These are phyloP conservation scores for Brachionus plicatilis DNA, from an alignment of 1,140 invertebrate genomes.

Conservation along the genomic window DNA sequence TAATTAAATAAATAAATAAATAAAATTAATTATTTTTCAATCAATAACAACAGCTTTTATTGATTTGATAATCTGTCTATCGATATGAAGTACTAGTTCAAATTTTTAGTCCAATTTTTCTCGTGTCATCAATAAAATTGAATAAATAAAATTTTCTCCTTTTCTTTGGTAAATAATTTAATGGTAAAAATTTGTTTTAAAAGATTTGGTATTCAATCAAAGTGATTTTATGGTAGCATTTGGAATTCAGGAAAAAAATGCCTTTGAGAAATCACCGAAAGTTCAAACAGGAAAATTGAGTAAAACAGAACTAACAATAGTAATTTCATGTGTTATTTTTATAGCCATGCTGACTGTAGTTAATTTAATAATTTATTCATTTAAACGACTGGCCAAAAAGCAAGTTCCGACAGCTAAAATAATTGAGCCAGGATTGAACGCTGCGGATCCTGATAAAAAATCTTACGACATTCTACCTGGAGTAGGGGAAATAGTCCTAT, in stretches of 20 bases:
- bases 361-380: constrained; percentile 24
- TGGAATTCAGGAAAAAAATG: constrained; percentile 19
- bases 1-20: too few species aligned
- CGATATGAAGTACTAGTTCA: too few species aligned
- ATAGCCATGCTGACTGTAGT: neutral
- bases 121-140: too few species aligned
- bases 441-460: neutral
- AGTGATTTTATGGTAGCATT: constrained; percentile 17
- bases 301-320: constrained; percentile 18
- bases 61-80: too few species aligned
- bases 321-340: constrained; percentile 31
- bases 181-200: neutral
- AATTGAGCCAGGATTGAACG: neutral
- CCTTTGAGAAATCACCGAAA: neutral
- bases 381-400: constrained; percentile 30
- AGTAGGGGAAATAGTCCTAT: constrained; percentile 37
- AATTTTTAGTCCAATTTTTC: too few species aligned
- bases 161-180: too few species aligned
- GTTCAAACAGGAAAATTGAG: neutral
- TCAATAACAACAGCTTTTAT: too few species aligned
- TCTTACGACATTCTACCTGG: constrained; percentile 37
- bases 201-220: neutral
- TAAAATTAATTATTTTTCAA: too few species aligned
- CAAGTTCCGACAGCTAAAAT: neutral
- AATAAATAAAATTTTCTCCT: too few species aligned